Base-by-base conservation (phyloP, 2,888 invertebrate species). In the Lysandra bellargus region DNA sequence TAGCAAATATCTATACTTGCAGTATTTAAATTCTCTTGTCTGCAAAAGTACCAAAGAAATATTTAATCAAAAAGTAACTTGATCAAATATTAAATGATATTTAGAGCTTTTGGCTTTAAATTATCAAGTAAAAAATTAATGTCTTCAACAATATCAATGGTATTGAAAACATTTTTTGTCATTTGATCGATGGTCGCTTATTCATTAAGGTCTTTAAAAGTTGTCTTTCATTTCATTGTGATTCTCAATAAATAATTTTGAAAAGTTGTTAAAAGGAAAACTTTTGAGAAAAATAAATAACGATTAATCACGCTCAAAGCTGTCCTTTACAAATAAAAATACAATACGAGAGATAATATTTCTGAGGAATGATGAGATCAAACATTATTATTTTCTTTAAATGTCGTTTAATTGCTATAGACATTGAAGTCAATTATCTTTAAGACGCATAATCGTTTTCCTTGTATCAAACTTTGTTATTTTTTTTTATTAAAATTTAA, bases 151-250 rank as follows among this genome's bases (percentile, higher is more conserved):
- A 84, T 87, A 89, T 90, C 88, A 89, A 91, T 91, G 92, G 89
- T 90, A 90, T 90, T 88, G 89, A 90, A 89, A 92, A 90, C 86
- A 89, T 90, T 92, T 90, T 91, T 92, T 93, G 92, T 90, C 89
- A 89, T 90, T 93, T 94, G 94, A 94, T 94, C 91, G 93, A 94
- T 93, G 90, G 87, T 88, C 89, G 88, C 88, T 93, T 92, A 91
- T 91, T 91, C 94, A 93, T 93, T 93, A 93, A 89, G 87, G 87
- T 91, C 90, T 92, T 92, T 91, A 90, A 91, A 93, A 92, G 89
- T 92, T 92, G 89, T 91, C 87, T 93, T 91, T 90, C 91, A 91
- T 91, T 92, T 91, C 88, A 89, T 91, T 92, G 88, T 91, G 85
- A 88, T 87, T 87, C 89, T 88, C 84, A 87, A 88, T 87, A 92